These are phyloP conservation scores for Aegithalos caudatus DNA, from an alignment of 2,113 vertebrate species.

Conservation along the genomic window DNA sequence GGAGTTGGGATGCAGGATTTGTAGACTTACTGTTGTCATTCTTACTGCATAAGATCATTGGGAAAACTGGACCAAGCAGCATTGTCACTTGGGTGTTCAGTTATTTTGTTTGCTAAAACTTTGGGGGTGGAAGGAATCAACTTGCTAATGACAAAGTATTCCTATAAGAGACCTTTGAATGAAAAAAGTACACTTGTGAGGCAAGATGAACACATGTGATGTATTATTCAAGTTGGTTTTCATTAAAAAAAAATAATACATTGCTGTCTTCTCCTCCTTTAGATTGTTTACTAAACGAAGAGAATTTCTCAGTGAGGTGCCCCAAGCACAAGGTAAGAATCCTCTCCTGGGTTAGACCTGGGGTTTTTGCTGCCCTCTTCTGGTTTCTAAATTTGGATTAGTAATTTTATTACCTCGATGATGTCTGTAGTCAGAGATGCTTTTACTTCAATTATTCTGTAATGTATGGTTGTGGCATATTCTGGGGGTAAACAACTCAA, in stretches of 20 bases:
- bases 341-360: not conserved
- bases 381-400: not conserved
- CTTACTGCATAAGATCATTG: fast-evolving
- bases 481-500: not conserved
- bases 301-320: conserved; percentile 98
- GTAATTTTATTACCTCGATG: not conserved
- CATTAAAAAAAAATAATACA: not conserved
- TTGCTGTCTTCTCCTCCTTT: conserved; percentile 36
- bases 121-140: not conserved
- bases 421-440: not conserved
- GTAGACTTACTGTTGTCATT: not conserved
- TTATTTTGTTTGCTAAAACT: not conserved
- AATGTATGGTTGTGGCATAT: not conserved
- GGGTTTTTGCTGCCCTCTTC: not conserved
- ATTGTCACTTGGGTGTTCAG: not conserved
- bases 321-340: conserved; percentile 98
- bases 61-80: not conserved
- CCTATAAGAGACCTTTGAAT: not conserved
- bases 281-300: conserved; percentile 98
- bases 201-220: not conserved
- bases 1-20: not conserved
- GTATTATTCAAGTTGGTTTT: not conserved
- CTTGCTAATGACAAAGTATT: not conserved
- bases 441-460: not conserved
- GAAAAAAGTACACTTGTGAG: not conserved